Conservation (phyloP, 1,140 invertebrate species). For the Luehdorfia chinensis region DNA sequence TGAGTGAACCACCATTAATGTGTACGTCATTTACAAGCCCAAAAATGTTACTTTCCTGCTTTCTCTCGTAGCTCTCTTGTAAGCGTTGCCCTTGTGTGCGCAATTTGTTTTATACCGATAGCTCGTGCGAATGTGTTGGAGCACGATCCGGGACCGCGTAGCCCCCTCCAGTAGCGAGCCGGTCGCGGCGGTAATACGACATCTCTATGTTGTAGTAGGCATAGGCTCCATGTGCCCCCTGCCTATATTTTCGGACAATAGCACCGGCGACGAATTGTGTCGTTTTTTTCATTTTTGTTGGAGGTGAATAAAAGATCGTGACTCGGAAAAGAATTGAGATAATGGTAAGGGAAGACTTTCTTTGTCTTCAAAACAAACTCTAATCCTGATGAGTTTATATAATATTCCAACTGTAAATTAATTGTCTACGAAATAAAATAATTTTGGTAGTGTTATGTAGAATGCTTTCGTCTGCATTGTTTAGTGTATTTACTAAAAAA, state of each 20-base stretch:
- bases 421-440: slow-evolving; percentile 2
- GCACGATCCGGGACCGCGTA: slow-evolving; percentile 59
- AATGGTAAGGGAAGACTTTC: slow-evolving; percentile 43
- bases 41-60: slow-evolving; percentile 67
- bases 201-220: slow-evolving; percentile 51
- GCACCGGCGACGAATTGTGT: slow-evolving; percentile 48
- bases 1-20: slow-evolving; percentile 59
- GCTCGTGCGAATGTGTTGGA: slow-evolving; percentile 39
- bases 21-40: slow-evolving; percentile 67
- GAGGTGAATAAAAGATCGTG: slow-evolving; percentile 42
- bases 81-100: slow-evolving; percentile 45
- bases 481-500: background rate
- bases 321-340: slow-evolving; percentile 45
- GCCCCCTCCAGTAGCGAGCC: slow-evolving; percentile 67
- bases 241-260: slow-evolving; percentile 59
- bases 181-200: slow-evolving; percentile 57
- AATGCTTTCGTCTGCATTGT: background rate
- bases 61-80: slow-evolving; percentile 48
- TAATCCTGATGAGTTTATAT: slow-evolving; percentile 38
- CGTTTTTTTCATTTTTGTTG: slow-evolving; percentile 60
- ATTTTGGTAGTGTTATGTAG: slow-evolving; percentile 11
- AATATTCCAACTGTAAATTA: slow-evolving; percentile 38
- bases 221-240: slow-evolving; percentile 25
- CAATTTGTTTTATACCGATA: slow-evolving; percentile 34
- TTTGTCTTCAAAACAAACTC: slow-evolving; percentile 42